These are phyloP conservation scores for Carollia perspicillata DNA, from an alignment of 2,113 vertebrate species.

Conservation along the genomic window DNA sequence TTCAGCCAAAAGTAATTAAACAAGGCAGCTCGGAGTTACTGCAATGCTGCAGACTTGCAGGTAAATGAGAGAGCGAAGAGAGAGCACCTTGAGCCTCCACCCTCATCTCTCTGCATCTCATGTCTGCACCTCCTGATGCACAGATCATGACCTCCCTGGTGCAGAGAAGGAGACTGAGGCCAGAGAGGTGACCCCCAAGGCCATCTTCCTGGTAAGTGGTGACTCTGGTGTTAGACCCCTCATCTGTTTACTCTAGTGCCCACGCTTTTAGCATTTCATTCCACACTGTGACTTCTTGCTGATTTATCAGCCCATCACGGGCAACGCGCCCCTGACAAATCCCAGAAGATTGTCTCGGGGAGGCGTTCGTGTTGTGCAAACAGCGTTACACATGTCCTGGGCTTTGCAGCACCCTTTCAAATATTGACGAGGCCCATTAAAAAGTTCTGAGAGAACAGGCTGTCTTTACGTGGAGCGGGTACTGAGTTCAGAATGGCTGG, in stretches of 20 bases:
- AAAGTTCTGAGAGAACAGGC: neutral
- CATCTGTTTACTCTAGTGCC: neutral
- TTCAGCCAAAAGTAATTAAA: neutral
- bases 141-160: accelerated
- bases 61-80: neutral
- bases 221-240: neutral
- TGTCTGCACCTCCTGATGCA: too few species aligned
- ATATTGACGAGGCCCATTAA: neutral
- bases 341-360: conserved; percentile 20
- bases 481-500: accelerated
- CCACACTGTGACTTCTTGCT: neutral
- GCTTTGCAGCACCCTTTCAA: neutral
- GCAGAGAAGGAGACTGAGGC: neutral
- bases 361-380: neutral
- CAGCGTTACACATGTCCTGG: conserved; percentile 14
- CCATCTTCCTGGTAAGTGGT: neutral
- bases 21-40: neutral
- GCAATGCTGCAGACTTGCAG: neutral
- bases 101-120: neutral
- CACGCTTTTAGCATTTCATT: accelerated
- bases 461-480: accelerated
- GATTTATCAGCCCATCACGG: conserved; percentile 9
- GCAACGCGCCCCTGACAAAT: conserved; percentile 33
- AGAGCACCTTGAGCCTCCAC: neutral
- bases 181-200: neutral